Base-by-base conservation (phyloP, 2,797 vertebrate genomes). In the Smutsia temminckii region DNA sequence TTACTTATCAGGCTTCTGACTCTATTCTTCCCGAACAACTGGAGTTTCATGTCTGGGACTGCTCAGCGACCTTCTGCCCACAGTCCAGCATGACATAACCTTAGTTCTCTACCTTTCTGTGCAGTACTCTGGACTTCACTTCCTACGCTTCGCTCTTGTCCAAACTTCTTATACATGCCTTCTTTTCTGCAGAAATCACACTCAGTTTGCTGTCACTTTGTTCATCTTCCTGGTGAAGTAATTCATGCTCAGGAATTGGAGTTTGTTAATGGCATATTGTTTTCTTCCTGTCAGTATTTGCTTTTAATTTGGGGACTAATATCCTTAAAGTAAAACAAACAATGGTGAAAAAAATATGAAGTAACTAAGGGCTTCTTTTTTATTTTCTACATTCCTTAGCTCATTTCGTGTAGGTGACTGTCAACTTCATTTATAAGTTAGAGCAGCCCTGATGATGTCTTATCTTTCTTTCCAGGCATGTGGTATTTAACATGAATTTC, bases 391-490 rank as follows among this genome's bases (percentile, higher is more conserved):
- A 66, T 84, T 93, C 40, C 42, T 95, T 85, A 77, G 59, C 18
- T 95, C 27, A 92, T 83, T 94, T 95, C 3, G 3, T 51, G 10
- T 79, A 78, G 63, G 74, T 86, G 81, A 49, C 85, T 72, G 37
- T 23, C 55, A 94, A 40, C 29, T 89, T 94, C n/a, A 81, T 78
- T 46, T 93, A 5, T 89, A 93, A 79, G 7, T 95, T 95, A 86
- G 74, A 84, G n/a, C 25, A 95, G 20, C 46, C 95, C 53, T 90
- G 57, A 74, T 93, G 94, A 53, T 93, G 40, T 94, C 69, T 88
- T 95, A 71, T 90, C 53, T 86, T 95, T 96, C 40, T 91, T 88
- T 92, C 74, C 34, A 91, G 93, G 77, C 32, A 72, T 81, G 20
- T 90, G 63, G 49, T 93, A 75, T 21, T 87, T 92, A 90, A 90